Percentiles rank a stretch among this genome's conserved stretches.
Conservation (phyloP, 1,140 invertebrate genomes). For the Bombus haemorrhoidalis region DNA sequence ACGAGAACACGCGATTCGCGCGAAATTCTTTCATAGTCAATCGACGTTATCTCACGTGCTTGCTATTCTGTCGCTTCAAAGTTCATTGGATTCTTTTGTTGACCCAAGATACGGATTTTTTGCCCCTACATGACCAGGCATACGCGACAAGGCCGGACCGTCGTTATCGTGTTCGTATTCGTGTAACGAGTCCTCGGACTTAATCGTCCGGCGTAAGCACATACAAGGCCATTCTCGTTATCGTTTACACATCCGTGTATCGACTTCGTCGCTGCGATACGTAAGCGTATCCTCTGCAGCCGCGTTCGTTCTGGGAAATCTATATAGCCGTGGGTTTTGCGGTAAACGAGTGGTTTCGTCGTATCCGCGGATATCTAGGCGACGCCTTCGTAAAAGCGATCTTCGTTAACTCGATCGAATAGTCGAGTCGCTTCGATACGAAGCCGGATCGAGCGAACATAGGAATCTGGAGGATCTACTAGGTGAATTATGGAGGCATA, state of each 20-base stretch:
- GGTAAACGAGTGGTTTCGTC: too few species aligned
- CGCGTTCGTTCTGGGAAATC: too few species aligned
- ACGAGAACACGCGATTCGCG: too few species aligned
- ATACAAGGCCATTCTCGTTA: constrained; percentile 70
- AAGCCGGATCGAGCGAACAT: background rate
- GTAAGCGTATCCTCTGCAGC: constrained; percentile 7
- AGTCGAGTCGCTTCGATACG: too few species aligned
- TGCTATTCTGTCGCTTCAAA: background rate
- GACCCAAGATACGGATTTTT: constrained; percentile 7
- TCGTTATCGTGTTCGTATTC: constrained; percentile 64
- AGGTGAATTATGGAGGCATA: too few species aligned
- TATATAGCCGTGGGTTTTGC: too few species aligned
- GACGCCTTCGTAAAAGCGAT: too few species aligned
- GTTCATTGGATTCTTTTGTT: constrained; percentile 25
- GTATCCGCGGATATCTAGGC: too few species aligned
- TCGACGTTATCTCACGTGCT: background rate
- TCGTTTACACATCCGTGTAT: constrained; percentile 67
- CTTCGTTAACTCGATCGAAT: too few species aligned
- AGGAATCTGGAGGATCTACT: too few species aligned
- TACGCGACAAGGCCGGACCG: constrained; percentile 57
- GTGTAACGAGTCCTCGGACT: constrained; percentile 70
- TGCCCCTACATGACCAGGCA: constrained; percentile 12
- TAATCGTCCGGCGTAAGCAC: constrained; percentile 66
- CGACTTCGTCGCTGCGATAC: constrained; percentile 38
- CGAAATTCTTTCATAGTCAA: background rate